Evolutionary conservation across 2,797 vertebrate genomes (phyloP).

Genomic region (Halcyon leucocephala): DNA sequence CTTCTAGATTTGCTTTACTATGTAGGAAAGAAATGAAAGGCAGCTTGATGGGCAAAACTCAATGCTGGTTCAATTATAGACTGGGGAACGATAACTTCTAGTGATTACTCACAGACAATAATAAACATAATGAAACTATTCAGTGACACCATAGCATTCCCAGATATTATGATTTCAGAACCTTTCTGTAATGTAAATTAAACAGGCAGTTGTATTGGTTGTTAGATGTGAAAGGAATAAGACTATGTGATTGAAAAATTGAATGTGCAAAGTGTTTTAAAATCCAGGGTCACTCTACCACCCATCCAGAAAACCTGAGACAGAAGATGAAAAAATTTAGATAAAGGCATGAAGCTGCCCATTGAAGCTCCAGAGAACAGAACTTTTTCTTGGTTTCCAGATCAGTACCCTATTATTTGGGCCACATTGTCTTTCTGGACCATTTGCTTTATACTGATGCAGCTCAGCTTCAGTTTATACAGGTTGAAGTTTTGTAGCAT

Average conservation of each 20-base stretch:
- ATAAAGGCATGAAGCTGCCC: neutral
- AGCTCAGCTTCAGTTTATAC: neutral
- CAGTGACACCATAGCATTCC: neutral
- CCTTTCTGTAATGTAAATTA: neutral
- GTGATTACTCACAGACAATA: neutral
- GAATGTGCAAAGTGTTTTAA: neutral
- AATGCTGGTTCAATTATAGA: neutral
- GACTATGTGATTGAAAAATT: neutral
- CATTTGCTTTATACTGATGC: neutral
- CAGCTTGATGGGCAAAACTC: neutral
- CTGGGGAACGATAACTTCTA: neutral
- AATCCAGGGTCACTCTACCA: neutral
- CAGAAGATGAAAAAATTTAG: neutral
- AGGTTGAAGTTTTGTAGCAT: conserved; percentile 15
- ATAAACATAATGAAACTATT: neutral
- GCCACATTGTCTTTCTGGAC: neutral
- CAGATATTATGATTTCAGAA: neutral
- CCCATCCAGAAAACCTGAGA: neutral
- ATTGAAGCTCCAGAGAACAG: neutral
- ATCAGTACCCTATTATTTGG: neutral
- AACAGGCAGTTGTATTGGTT: neutral
- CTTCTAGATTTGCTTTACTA: neutral
- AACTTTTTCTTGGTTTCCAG: neutral
- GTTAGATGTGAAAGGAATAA: neutral
- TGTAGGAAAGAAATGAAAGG: neutral